Evolutionary conservation across 2,113 vertebrate genomes (phyloP).

Genomic region (Delphinapterus leucas): DNA sequence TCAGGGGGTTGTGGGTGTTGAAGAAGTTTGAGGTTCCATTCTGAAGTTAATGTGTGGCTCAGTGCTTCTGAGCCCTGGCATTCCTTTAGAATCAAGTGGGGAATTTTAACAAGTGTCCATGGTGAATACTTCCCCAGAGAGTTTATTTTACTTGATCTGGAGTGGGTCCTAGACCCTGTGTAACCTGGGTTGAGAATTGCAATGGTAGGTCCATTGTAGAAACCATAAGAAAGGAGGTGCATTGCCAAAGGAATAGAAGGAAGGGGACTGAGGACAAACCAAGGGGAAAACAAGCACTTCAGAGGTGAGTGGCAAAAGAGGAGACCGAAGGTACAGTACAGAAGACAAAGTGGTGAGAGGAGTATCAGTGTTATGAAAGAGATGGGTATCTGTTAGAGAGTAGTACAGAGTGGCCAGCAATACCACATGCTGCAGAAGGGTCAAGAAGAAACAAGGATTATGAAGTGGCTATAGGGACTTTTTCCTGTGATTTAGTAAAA

Average conservation of each 20-base stretch:
- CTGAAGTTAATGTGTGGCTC: background rate
- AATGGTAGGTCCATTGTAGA: background rate
- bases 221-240: background rate
- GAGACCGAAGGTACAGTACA: too few relatives aligned
- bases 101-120: background rate
- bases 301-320: background rate
- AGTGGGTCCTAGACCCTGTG: background rate
- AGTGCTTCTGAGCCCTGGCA: background rate
- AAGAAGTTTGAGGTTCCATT: background rate
- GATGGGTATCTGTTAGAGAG: fast-evolving
- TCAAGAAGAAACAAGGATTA: background rate
- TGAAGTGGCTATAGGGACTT: background rate
- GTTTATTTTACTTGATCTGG: background rate
- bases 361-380: background rate
- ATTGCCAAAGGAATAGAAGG: background rate
- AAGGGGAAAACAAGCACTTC: background rate
- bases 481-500: background rate
- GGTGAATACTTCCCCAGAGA: background rate
- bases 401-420: background rate
- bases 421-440: background rate
- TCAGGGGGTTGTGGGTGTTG: background rate
- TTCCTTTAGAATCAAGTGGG: background rate
- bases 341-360: background rate
- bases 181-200: background rate
- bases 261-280: background rate